phyloP scores from a whole-genome alignment of 2,113 vertebrate genomes.

The Oreocharis arfaki region DNA sequence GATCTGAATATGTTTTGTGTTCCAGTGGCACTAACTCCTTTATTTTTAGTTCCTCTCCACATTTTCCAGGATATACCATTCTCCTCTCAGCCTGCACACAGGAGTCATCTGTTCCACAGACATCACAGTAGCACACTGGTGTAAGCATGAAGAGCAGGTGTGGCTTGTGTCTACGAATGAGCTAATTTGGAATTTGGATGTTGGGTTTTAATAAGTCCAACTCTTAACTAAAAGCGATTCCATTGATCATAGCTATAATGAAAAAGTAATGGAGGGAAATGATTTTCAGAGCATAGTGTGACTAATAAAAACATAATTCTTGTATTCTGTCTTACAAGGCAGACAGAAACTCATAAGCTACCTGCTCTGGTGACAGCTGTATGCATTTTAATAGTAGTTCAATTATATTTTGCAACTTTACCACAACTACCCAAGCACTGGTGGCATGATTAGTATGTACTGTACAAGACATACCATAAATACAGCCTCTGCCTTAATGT shows the following conservation, averaged over 20 bases:
- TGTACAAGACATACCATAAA: background rate
- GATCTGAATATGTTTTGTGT: background rate
- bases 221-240: background rate
- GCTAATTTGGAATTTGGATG: background rate
- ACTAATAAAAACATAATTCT: background rate
- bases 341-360: background rate
- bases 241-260: background rate
- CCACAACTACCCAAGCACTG: background rate
- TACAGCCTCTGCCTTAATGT: background rate
- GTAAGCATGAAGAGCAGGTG: background rate
- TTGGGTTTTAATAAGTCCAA: background rate
- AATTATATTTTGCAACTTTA: background rate
- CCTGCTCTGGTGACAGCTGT: background rate
- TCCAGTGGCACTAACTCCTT: background rate
- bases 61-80: background rate
- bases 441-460: background rate
- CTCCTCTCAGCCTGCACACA: background rate
- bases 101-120: background rate
- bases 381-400: background rate
- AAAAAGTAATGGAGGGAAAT: background rate
- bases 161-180: background rate
- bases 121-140: background rate
- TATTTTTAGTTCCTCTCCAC: background rate
- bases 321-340: background rate
- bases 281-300: background rate